Evolutionary conservation across 2,797 vertebrate genomes (phyloP).

Genomic region (Phrynocephalus vlangalii): DNA sequence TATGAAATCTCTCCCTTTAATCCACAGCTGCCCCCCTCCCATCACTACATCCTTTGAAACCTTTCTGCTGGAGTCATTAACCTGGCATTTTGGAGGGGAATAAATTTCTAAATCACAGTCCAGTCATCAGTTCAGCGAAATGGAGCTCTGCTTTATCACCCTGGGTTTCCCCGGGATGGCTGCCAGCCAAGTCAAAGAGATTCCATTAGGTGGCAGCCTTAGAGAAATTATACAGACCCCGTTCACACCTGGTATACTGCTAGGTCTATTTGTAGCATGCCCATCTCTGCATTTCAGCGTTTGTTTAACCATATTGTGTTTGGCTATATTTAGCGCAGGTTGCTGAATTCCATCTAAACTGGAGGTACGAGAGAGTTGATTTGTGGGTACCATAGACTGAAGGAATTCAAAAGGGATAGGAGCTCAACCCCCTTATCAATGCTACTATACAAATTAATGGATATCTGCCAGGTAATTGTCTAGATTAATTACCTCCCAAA

Average conservation of each 20-base stretch:
- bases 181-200: neutral
- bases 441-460: no score
- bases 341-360: conserved; percentile 1
- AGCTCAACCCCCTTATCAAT: no score
- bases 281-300: neutral
- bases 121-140: conserved; percentile 22
- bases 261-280: neutral
- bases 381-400: neutral
- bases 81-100: conserved; percentile 20
- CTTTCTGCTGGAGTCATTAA: conserved; percentile 36
- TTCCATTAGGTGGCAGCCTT: neutral
- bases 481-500: no score
- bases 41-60: neutral
- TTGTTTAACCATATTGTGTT: neutral
- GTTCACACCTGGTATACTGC: neutral
- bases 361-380: neutral
- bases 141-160: neutral
- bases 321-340: neutral
- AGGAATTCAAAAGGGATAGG: neutral
- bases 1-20: conserved; percentile 25
- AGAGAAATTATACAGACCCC: conserved; percentile 13
- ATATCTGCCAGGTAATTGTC: no score
- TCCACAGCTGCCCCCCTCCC: neutral
- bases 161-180: neutral
- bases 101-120: neutral